Percentiles rank a stretch among this genome's conserved stretches.
Conservation (phyloP, 2,113 vertebrate genomes). For the Gopherus evgoodei region DNA sequence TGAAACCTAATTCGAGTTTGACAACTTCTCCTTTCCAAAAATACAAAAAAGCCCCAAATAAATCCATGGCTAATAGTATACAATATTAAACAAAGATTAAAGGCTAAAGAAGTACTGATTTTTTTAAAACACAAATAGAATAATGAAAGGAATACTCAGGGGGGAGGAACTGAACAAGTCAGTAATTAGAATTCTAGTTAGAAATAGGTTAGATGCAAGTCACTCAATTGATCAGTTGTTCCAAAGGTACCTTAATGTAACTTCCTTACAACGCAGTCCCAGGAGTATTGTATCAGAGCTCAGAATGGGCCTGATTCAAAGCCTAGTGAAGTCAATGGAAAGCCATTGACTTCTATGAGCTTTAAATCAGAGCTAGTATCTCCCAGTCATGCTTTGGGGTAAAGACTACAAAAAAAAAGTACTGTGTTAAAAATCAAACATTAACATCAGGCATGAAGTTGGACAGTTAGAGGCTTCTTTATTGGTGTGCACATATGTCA, state of each 20-base stretch:
- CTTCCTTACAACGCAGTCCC: neutral
- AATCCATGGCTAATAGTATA: neutral
- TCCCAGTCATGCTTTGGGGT: neutral
- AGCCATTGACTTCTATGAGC: neutral
- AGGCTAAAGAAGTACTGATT: neutral
- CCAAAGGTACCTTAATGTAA: constrained; percentile 27
- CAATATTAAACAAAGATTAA: neutral
- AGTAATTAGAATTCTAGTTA: neutral
- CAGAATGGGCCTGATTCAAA: neutral
- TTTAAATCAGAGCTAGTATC: neutral
- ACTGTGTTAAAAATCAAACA: neutral
- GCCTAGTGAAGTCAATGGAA: neutral
- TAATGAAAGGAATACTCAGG: neutral
- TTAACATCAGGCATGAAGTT: neutral
- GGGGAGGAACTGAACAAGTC: neutral
- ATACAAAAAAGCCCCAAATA: neutral
- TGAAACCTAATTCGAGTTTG: constrained; percentile 60
- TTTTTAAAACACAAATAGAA: constrained; percentile 19
- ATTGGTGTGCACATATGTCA: neutral
- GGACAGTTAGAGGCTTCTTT: neutral
- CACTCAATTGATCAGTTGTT: neutral
- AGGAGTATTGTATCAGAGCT: neutral
- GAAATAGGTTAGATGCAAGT: constrained; percentile 21
- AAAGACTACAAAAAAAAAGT: neutral
- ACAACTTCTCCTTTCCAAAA: constrained; percentile 69